Evolutionary conservation across 2,113 vertebrate species (phyloP), one percentile per base, ranked within the genome.

Genomic region (Guaruba guarouba): DNA sequence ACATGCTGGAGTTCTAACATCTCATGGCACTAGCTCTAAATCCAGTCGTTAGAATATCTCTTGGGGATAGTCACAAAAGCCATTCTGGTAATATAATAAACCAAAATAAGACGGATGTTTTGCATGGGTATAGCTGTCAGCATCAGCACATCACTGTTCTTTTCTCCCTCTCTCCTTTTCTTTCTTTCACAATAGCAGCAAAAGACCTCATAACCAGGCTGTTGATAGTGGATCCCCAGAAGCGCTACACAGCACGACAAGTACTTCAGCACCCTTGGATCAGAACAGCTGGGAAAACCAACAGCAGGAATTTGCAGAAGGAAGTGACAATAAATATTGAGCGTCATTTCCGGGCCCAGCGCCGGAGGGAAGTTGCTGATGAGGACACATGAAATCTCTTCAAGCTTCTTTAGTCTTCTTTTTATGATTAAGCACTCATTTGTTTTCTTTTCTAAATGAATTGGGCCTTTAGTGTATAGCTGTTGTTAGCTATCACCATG

Each of bases 231-330:
- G 98, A 99, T 68, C 98, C 99, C 33, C 97, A 97, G 64, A 97
- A 98, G 82, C 98, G 99, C 75, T 98, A 99, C 93, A 99, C 99
- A 3, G 99, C 99, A 54, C 97, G 97, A 41, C 98, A 99, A 88
- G 99, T 99, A 7, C 97, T 99, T 71, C 98, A 98, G 95, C 99
- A 99, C 74, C 98, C 97, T 37, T 99, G 99, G 99, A 98, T 99
- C 86, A 98, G 98, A 94, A 96, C 93, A n/a, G 96, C 91, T 15
- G 97, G 98, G 19, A 97, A 98, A 95, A 93, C 82, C 2, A 97
- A 96, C 90, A 75, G 82, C 75, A 95, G 82, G 49, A 91, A 73
- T 71, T 52, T 97, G 61, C 98, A 97, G 82, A 96, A 97, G 86
- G 97, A 98, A 95, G 98, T 96, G 88, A 97, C 98, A 33, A 88